phyloP scores from a whole-genome alignment of 2,888 invertebrate species.

The Clepsis dumicolana region DNA sequence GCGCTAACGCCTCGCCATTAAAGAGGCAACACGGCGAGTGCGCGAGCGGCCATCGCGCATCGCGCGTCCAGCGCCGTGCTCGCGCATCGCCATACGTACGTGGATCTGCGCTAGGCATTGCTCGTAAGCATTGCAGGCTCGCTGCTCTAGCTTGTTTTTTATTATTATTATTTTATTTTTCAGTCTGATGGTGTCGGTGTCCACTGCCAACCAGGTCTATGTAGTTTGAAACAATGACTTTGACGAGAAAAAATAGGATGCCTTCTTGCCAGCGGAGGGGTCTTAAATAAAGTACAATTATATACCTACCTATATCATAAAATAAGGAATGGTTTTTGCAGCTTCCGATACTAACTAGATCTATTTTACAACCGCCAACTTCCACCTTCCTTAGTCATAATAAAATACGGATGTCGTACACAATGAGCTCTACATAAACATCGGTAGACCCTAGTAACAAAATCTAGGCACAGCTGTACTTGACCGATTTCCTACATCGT shows the following conservation, averaged over 20 bases:
- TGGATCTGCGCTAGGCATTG: neutral
- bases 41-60: constrained; percentile 47
- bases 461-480: constrained; percentile 17
- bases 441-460: constrained; percentile 13
- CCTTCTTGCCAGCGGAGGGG: neutral
- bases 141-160: neutral
- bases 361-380: neutral
- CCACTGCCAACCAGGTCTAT: neutral
- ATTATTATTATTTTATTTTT: neutral
- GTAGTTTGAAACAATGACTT: neutral
- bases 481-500: constrained; percentile 36
- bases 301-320: too few species aligned
- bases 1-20: constrained; percentile 54
- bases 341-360: neutral
- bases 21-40: constrained; percentile 54
- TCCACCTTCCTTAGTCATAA: neutral
- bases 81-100: neutral
- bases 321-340: neutral
- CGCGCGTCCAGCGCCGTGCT: constrained; percentile 17
- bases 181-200: neutral
- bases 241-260: neutral
- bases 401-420: neutral
- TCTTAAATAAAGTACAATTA: too few species aligned
- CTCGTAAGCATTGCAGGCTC: neutral
- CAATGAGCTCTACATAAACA: neutral